A percentile compares a stretch with the other conserved stretches of the same genome.
Conservation (phyloP, 2,797 vertebrate species). For the Babyrousa celebensis region DNA sequence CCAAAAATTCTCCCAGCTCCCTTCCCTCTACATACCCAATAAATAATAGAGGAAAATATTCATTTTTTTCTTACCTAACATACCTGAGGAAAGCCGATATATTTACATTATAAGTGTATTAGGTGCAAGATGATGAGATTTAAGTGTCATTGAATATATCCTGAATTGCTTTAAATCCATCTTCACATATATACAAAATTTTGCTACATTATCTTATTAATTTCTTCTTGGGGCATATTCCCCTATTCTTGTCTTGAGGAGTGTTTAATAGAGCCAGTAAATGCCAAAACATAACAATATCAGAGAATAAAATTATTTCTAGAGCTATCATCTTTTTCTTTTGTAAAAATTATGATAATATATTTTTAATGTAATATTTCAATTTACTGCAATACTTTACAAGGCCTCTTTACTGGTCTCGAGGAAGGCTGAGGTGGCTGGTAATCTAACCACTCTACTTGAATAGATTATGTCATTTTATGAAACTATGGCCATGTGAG, state of each 20-base stretch:
- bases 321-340: not conserved
- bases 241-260: not conserved
- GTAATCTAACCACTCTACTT: not conserved
- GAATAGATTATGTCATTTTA: not conserved
- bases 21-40: not conserved
- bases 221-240: not conserved
- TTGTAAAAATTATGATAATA: not conserved
- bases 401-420: not conserved
- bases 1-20: not conserved
- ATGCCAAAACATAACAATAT: not conserved
- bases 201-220: not conserved
- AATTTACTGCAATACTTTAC: not conserved
- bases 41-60: not conserved
- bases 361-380: conserved; percentile 5
- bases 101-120: not conserved
- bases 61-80: not conserved
- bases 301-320: not conserved
- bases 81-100: not conserved
- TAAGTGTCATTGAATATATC: not conserved
- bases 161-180: conserved; percentile 12
- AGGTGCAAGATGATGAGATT: not conserved
- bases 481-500: not conserved
- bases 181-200: not conserved
- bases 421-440: fast-evolving
- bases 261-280: not conserved